Evolutionary conservation across 2,113 vertebrate genomes (phyloP), one percentile per base, ranked within the genome.

Genomic region (Nothocercus nigrocapillus): DNA sequence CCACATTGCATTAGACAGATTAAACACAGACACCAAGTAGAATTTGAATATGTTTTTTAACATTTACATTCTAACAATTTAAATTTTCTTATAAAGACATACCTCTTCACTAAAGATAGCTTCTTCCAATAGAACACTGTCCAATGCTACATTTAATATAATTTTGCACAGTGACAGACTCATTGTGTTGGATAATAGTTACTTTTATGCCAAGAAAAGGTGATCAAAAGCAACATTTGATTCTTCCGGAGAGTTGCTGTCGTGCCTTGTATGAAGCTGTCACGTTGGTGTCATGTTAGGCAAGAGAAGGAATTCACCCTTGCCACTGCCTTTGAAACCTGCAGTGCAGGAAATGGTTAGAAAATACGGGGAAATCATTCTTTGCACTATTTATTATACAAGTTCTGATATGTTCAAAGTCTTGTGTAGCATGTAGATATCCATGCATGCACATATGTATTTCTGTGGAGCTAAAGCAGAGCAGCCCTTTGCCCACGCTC

Each of bases 361-460:
- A 56, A 84, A 73, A 53, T 4, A 16, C 0, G 2, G 36, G 24
- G 51, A 81, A 28, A 17, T 4, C 19, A 12, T 44, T 1, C 0
- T 40, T 32, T 17, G 13, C 17, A 8, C 17, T 4, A 2, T 7
- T 80, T 56, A 6, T 25, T 66, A 12, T 53, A 10, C 9, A 28
- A 18, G 54, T 61, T 51, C 27, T 13, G 16, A 7, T 22, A 13
- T 7, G 7, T 40, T 24, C 62, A 42, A 28, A 25, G 10, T 78
- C 38, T 24, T 0, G 2, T 44, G n/a, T 2, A 32, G 13, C 27
- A 7, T 0, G 2, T 6, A 0, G 1, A 2, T 22, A 10, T 9
- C 16, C n/a, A 66, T 22, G 18, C 20, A 6, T 28, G 6, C 12
- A 13, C 25, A 9, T 38, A 62, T 25, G 21, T 18, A 7, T 32